Conservation (phyloP, 1,140 invertebrate genomes). For the Brachionus koreanus region DNA sequence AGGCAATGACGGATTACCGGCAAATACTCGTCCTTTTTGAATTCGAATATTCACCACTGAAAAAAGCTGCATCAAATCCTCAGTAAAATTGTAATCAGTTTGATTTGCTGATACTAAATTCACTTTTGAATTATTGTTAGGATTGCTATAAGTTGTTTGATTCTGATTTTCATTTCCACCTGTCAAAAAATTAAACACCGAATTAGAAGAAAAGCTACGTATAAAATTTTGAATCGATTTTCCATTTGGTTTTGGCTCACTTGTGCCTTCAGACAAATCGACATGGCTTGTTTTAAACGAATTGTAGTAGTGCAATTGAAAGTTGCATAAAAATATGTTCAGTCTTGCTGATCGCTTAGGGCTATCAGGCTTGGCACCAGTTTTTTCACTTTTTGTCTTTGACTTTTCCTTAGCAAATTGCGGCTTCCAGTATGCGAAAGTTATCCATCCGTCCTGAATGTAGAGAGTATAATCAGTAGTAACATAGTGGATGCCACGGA, state of each 20-base stretch:
- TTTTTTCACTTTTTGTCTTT: constrained; percentile 61
- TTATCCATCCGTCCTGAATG: constrained; percentile 92
- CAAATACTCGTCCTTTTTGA: constrained; percentile 26
- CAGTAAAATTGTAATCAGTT: constrained; percentile 49
- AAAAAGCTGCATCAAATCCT: constrained; percentile 40
- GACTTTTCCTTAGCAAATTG: constrained; percentile 88
- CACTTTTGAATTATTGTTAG: constrained; percentile 46
- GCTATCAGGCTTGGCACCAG: not conserved
- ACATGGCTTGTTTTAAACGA: not conserved
- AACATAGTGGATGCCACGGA: constrained; percentile 87
- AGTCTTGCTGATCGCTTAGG: not conserved
- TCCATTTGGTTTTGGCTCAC: constrained; percentile 50
- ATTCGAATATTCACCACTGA: constrained; percentile 39
- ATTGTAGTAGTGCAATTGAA: constrained; percentile 44
- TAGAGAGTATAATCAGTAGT: constrained; percentile 87
- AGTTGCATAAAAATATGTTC: constrained; percentile 15
- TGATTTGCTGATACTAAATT: constrained; percentile 50
- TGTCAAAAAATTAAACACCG: constrained; percentile 11
- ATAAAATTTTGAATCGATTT: constrained; percentile 46
- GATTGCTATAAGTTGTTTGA: constrained; percentile 46
- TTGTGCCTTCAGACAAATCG: constrained; percentile 65
- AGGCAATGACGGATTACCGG: constrained; percentile 13
- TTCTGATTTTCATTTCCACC: not conserved
- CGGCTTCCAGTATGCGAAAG: constrained; percentile 90
- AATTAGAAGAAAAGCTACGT: constrained; percentile 46